Conservation (phyloP, 2,888 invertebrate species). For the Boloria euphrosyne region DNA sequence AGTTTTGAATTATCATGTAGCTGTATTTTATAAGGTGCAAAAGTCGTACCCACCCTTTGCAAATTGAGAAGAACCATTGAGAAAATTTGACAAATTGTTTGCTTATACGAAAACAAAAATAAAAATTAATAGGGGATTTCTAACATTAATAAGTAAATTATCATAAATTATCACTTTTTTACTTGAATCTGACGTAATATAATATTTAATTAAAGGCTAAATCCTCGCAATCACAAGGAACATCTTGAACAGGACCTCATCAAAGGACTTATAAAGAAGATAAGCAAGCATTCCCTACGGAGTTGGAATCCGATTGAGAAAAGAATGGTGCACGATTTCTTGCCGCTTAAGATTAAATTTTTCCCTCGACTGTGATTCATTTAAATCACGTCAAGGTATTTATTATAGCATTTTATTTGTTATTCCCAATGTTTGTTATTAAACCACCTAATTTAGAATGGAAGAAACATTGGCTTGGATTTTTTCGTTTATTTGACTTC, state of each 20-base stretch:
- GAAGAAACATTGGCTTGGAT: neutral
- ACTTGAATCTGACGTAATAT: too few species aligned
- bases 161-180: too few species aligned
- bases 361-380: conserved; percentile 27
- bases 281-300: conserved; percentile 38
- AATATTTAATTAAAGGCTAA: too few species aligned
- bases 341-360: conserved; percentile 22
- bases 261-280: conserved; percentile 42
- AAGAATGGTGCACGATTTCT: conserved; percentile 22
- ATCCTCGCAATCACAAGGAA: neutral
- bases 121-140: too few species aligned
- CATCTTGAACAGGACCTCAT: conserved; percentile 29
- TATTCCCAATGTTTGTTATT: conserved; percentile 17
- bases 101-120: too few species aligned
- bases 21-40: too few species aligned
- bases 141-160: too few species aligned
- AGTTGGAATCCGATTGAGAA: conserved; percentile 32
- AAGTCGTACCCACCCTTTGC: too few species aligned
- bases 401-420: conserved; percentile 8
- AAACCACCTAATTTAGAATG: conserved; percentile 10
- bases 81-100: too few species aligned
- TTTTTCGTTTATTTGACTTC: conserved; percentile 5
- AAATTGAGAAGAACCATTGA: too few species aligned
- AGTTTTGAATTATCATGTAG: too few species aligned
- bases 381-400: conserved; percentile 17